phyloP scores from a whole-genome alignment of 2,113 vertebrate genomes.

The Nibea coibor region DNA sequence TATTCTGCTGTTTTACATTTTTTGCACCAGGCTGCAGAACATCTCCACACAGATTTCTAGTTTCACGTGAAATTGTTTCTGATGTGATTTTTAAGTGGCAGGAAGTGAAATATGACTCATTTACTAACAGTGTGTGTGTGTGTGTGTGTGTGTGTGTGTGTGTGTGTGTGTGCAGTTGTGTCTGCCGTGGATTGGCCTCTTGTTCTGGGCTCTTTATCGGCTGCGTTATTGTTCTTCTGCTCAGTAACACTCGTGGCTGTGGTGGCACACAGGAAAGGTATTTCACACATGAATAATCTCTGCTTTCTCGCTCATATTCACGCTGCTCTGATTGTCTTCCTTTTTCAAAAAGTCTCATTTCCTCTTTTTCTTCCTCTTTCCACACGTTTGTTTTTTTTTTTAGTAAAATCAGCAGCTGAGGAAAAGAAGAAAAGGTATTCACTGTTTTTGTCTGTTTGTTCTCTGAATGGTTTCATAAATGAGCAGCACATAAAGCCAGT shows the following conservation, averaged over 20 bases:
- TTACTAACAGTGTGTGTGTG: background rate
- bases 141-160: background rate
- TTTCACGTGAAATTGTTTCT: background rate
- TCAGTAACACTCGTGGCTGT: conserved; percentile 57
- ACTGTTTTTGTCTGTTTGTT: background rate
- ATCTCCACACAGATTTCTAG: no score
- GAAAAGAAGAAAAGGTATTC: conserved; percentile 78
- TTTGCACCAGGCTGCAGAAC: no score
- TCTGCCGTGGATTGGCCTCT: conserved; percentile 79
- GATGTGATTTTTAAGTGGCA: background rate
- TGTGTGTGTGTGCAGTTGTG: conserved; percentile 29
- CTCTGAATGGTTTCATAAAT: no score
- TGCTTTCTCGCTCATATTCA: background rate
- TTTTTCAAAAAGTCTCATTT: conserved; percentile 8
- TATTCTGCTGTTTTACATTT: no score
- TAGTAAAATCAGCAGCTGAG: conserved; percentile 72
- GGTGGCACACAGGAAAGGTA: conserved; percentile 73
- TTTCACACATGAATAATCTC: background rate
- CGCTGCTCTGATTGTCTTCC: background rate
- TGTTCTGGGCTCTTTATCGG: conserved; percentile 73
- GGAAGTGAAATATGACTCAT: background rate
- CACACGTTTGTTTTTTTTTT: background rate
- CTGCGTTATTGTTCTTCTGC: conserved; percentile 74
- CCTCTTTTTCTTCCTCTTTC: background rate
- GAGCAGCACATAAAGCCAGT: background rate